Conservation (phyloP, 2,888 invertebrate genomes). For the Cantharis lateralis region DNA sequence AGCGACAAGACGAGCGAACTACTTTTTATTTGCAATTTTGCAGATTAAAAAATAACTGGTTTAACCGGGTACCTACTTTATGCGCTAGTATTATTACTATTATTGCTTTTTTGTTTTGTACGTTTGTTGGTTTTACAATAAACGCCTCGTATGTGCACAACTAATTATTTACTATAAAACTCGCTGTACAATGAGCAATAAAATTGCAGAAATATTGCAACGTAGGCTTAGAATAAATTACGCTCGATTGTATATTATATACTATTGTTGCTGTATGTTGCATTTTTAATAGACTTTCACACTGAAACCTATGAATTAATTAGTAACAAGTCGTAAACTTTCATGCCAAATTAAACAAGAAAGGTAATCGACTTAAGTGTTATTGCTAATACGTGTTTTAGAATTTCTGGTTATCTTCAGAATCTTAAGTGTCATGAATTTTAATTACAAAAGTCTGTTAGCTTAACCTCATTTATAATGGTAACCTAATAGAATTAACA, state of each 20-base stretch:
- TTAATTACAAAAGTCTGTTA: not conserved
- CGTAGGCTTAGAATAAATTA: not conserved
- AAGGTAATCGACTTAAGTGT: not conserved
- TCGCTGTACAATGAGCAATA: not conserved
- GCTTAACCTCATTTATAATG: not conserved
- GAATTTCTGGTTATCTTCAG: not conserved
- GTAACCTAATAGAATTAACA: not conserved
- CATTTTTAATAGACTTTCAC: not conserved
- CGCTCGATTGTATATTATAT: not conserved
- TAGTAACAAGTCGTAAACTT: not conserved
- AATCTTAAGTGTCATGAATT: not conserved
- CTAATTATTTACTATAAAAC: not conserved
- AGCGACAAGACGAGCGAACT: not conserved
- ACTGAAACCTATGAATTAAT: not conserved
- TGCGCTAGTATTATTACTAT: not conserved
- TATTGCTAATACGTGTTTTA: not conserved
- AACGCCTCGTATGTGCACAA: not conserved
- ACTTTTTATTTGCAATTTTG: not conserved
- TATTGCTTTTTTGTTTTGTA: not conserved
- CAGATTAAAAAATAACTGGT: not conserved
- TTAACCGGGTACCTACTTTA: not conserved
- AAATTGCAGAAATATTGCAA: not conserved
- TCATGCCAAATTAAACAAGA: not conserved
- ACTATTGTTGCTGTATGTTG: not conserved
- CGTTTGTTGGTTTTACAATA: not conserved